phyloP scores from a whole-genome alignment of 2,888 invertebrate genomes.

The Hermodice carunculata region DNA sequence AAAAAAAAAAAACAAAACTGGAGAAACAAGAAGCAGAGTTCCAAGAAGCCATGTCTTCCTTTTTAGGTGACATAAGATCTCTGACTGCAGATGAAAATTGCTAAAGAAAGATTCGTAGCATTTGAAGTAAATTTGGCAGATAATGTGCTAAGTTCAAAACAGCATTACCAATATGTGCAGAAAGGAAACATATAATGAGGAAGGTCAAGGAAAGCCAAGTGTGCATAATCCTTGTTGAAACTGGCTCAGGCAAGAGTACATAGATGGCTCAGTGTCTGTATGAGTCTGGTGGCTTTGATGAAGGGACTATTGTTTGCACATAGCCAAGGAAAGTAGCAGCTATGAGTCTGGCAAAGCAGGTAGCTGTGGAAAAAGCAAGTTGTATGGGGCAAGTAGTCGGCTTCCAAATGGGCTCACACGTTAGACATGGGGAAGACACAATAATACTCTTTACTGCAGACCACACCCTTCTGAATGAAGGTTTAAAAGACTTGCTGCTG shows the following conservation, averaged over 20 bases:
- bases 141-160: slow-evolving; percentile 48
- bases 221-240: slow-evolving; percentile 64
- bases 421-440: slow-evolving; percentile 43
- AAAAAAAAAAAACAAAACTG: too few relatives aligned
- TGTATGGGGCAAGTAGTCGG: slow-evolving; percentile 58
- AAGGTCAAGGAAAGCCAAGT: slow-evolving; percentile 54
- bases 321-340: slow-evolving; percentile 70
- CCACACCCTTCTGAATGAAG: slow-evolving; percentile 64
- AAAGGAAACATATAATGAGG: slow-evolving; percentile 49
- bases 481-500: slow-evolving; percentile 53
- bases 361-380: slow-evolving; percentile 59
- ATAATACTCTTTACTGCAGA: slow-evolving; percentile 66
- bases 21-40: slow-evolving; percentile 46
- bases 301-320: slow-evolving; percentile 63
- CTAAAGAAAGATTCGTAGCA: background rate
- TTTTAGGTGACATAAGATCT: background rate
- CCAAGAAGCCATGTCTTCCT: slow-evolving; percentile 17
- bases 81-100: background rate
- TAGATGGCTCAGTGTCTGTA: slow-evolving; percentile 67
- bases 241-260: slow-evolving; percentile 70
- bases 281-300: slow-evolving; percentile 49
- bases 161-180: slow-evolving; percentile 63
- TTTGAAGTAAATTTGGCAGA: slow-evolving; percentile 44
- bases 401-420: slow-evolving; percentile 58
- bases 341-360: slow-evolving; percentile 62